Conservation (phyloP, 2,113 vertebrate species). For the Heloderma charlesbogerti region DNA sequence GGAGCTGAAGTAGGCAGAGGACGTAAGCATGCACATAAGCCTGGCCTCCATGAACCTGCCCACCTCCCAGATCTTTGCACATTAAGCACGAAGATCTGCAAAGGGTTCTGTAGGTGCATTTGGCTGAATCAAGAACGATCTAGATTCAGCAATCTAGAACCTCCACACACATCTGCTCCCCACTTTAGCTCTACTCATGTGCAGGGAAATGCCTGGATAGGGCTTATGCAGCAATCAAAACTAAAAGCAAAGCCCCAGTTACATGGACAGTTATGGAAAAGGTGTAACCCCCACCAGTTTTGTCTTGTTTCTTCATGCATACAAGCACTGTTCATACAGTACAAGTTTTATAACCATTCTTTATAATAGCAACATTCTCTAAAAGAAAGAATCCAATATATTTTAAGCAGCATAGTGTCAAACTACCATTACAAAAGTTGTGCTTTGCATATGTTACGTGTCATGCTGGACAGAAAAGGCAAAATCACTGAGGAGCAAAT, state of each 20-base stretch:
- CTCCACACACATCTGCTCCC: too few relatives aligned
- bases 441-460: background rate
- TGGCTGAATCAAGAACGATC: too few relatives aligned
- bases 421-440: background rate
- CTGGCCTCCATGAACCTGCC: too few relatives aligned
- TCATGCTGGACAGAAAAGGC: background rate
- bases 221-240: background rate
- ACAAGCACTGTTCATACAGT: constrained; percentile 17
- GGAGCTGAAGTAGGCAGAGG: too few relatives aligned
- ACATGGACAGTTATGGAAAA: background rate
- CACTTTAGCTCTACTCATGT: too few relatives aligned
- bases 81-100: too few relatives aligned
- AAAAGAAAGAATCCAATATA: background rate
- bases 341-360: constrained; percentile 28
- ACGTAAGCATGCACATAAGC: too few relatives aligned
- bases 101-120: too few relatives aligned
- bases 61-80: too few relatives aligned
- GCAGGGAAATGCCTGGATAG: too few relatives aligned
- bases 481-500: background rate
- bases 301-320: background rate
- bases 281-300: background rate
- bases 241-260: background rate
- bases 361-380: constrained; percentile 28
- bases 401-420: constrained; percentile 26
- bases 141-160: too few relatives aligned